Evolutionary conservation across 2,888 invertebrate genomes (phyloP).

Genomic region (Himalopsyche japonica): DNA sequence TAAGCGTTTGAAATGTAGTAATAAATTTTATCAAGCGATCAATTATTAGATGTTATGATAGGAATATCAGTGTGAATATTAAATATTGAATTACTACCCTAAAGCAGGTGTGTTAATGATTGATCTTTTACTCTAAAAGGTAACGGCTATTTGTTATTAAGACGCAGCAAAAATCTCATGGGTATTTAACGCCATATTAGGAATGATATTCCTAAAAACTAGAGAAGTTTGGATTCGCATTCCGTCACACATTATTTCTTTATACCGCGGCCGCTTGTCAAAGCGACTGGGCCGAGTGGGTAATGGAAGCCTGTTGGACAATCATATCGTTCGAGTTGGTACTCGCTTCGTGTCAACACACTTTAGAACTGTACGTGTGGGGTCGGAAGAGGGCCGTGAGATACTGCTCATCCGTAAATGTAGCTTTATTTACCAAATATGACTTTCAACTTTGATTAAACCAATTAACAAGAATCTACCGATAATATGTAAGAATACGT

Average conservation of each 20-base stretch:
- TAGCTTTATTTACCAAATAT: not conserved
- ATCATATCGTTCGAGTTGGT: not conserved
- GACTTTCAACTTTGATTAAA: not conserved
- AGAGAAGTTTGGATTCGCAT: not conserved
- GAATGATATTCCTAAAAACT: not conserved
- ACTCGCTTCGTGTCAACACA: constrained; percentile 22
- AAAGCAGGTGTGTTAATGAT: not conserved
- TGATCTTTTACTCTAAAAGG: not conserved
- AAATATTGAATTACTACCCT: not conserved
- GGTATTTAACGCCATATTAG: not conserved
- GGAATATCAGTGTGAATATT: too few relatives aligned
- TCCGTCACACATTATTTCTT: not conserved
- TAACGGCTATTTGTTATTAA: not conserved
- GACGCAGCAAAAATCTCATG: not conserved
- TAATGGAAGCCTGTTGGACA: not conserved
- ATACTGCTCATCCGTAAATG: constrained; percentile 6
- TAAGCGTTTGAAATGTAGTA: too few relatives aligned
- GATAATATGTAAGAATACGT: too few relatives aligned
- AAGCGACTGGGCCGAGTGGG: not conserved
- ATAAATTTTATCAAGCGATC: too few relatives aligned
- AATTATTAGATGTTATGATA: too few relatives aligned
- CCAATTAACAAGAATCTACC: too few relatives aligned
- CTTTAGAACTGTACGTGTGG: constrained; percentile 25
- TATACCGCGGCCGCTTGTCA: not conserved
- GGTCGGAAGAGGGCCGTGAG: constrained; percentile 28